phyloP scores from a whole-genome alignment of 2,113 vertebrate species.

The Myiagra hebetior region DNA sequence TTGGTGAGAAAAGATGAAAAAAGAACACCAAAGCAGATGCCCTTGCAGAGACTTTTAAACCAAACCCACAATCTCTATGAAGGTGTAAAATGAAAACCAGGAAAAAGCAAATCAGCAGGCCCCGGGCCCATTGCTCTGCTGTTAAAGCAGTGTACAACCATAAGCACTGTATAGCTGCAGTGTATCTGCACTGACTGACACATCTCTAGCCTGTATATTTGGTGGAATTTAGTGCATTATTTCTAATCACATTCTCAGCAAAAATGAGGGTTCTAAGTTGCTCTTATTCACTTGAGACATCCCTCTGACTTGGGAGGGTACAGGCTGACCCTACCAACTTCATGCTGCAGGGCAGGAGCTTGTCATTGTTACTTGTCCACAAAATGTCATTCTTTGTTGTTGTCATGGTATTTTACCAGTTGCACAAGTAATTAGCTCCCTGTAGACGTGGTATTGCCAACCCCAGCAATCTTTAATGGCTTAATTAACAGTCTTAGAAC shows the following conservation, averaged over 20 bases:
- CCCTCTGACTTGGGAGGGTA: neutral
- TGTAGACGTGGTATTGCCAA: conserved; percentile 8
- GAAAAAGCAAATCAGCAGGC: neutral
- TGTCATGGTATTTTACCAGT: conserved; percentile 36
- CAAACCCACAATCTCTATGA: neutral
- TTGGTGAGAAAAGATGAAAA: neutral
- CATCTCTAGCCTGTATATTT: neutral
- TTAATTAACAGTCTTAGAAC: conserved; percentile 13
- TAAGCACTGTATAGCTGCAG: neutral
- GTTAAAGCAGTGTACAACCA: neutral
- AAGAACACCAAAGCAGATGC: neutral
- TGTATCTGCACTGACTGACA: neutral
- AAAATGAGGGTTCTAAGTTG: neutral
- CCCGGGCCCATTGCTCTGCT: neutral
- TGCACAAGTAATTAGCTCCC: conserved; percentile 38
- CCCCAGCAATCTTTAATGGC: neutral
- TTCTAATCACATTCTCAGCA: neutral
- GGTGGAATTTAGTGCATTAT: neutral
- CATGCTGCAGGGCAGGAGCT: neutral
- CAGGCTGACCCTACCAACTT: neutral
- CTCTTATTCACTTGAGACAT: neutral
- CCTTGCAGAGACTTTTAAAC: neutral
- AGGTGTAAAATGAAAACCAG: neutral
- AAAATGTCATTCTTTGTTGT: neutral
- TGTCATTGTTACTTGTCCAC: neutral